A percentile compares a stretch with the other conserved stretches of the same genome.
Evolutionary conservation across 2,113 vertebrate genomes (phyloP).

Genomic region (Gallinago jamesoni): DNA sequence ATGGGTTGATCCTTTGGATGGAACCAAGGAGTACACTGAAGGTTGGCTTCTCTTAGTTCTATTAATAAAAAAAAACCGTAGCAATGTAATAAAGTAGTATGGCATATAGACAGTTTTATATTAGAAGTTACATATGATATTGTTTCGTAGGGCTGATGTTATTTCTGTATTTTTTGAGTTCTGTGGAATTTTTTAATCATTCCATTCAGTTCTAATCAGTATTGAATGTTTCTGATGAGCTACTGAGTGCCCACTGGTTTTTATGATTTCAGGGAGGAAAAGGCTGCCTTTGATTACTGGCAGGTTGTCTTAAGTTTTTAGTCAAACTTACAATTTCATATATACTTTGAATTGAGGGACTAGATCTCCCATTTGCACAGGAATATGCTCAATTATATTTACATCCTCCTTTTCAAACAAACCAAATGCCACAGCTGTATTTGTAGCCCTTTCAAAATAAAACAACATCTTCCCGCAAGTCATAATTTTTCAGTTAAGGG

Average conservation of each 20-base stretch:
- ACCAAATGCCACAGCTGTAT: neutral
- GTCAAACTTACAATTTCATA: neutral
- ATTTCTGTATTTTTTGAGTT: neutral
- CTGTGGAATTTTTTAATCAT: neutral
- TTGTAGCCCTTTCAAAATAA: neutral
- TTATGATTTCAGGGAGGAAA: neutral
- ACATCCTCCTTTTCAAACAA: neutral
- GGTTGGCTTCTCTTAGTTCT: conserved; percentile 75
- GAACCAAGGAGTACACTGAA: conserved; percentile 98
- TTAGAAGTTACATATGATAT: neutral
- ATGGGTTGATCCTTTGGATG: conserved; percentile 97
- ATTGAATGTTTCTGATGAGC: neutral
- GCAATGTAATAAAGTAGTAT: neutral
- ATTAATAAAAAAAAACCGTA: neutral
- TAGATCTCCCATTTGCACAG: neutral
- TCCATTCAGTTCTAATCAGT: neutral
- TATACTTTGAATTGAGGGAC: neutral
- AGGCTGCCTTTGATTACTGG: neutral
- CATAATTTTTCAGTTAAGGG: neutral
- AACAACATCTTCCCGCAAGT: neutral
- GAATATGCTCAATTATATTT: neutral
- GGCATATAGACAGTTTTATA: neutral
- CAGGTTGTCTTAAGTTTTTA: neutral
- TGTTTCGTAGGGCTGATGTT: neutral
- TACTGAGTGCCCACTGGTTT: neutral